Percentiles rank a stretch among this genome's conserved stretches.
Conservation (phyloP, 2,113 vertebrate genomes). For the Myotis lucifugus region DNA sequence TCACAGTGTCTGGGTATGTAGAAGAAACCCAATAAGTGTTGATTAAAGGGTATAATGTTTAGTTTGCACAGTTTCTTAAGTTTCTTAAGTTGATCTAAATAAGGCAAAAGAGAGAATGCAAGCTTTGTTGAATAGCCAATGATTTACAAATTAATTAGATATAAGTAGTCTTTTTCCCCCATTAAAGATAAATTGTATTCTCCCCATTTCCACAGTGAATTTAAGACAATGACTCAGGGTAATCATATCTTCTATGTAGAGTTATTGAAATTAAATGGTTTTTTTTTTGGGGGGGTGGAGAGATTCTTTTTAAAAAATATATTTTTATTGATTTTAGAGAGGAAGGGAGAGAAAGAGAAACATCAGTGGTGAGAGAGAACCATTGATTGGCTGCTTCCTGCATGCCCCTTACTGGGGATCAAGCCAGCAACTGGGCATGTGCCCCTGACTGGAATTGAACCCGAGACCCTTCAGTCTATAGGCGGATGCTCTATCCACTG, state of each 20-base stretch:
- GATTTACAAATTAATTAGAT: slow-evolving; percentile 33
- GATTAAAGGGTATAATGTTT: slow-evolving; percentile 32
- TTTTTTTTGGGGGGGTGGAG: not conserved
- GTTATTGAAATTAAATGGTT: slow-evolving; percentile 37
- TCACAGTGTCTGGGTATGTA: not conserved
- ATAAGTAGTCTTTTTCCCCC: not conserved
- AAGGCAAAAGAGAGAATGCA: slow-evolving; percentile 11
- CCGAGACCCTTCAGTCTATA: too few species aligned
- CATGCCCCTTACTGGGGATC: too few species aligned
- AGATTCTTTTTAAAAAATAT: too few species aligned
- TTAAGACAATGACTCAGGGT: not conserved
- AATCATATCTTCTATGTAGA: not conserved
- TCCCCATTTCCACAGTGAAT: slow-evolving; percentile 9
- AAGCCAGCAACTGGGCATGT: too few species aligned
- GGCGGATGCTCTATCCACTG: too few species aligned
- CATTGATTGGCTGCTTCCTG: too few species aligned
- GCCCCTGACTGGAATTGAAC: too few species aligned
- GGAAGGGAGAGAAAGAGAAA: too few species aligned
- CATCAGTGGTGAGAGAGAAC: too few species aligned
- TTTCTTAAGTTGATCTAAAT: slow-evolving; percentile 45
- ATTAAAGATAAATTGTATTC: slow-evolving; percentile 44
- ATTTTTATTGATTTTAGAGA: too few species aligned
- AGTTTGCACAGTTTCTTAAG: slow-evolving; percentile 47
- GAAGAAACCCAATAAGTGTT: not conserved
- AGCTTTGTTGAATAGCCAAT: not conserved